Conservation (phyloP, 2,797 vertebrate genomes). For the Dipus sagitta region DNA sequence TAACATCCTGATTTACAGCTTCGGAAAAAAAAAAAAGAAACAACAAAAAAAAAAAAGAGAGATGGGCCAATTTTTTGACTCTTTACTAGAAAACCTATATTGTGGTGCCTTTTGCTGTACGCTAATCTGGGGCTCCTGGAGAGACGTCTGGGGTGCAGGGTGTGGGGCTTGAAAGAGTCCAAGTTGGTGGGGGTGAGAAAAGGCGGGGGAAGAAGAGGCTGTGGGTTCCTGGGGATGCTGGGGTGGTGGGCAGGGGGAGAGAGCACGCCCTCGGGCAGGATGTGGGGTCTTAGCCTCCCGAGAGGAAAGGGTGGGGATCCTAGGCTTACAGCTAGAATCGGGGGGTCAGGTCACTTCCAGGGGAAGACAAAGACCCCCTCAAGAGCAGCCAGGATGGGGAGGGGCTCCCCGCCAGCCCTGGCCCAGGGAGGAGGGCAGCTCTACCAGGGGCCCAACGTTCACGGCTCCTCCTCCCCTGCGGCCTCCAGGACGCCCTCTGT, state of each 20-base stretch:
- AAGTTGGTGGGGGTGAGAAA: not conserved
- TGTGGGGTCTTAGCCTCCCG: not conserved
- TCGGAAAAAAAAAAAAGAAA: conserved; percentile 87
- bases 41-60: conserved; percentile 88
- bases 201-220: not conserved
- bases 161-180: conserved; percentile 15
- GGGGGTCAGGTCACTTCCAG: not conserved
- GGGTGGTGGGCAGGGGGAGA: not conserved
- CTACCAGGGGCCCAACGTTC: conserved; percentile 64
- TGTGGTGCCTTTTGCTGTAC: conserved; percentile 99
- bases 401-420: conserved; percentile 41
- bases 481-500: conserved; percentile 86
- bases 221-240: not conserved
- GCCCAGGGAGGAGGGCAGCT: conserved; percentile 63
- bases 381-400: conserved; percentile 76
- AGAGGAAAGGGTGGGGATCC: conserved; percentile 35
- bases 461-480: conserved; percentile 63
- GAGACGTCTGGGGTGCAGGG: conserved; percentile 63
- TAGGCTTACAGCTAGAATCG: conserved; percentile 30
- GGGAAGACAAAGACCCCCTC: conserved; percentile 38
- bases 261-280: not conserved
- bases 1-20: conserved; percentile 99
- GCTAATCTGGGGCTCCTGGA: conserved; percentile 90
- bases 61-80: conserved; percentile 99
- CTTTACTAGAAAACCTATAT: conserved; percentile 99